A percentile compares a stretch with the other conserved stretches of the same genome.
phyloP scores from a whole-genome alignment of 2,888 invertebrate genomes.

The Pseudococcus jackbeardsleyi region DNA sequence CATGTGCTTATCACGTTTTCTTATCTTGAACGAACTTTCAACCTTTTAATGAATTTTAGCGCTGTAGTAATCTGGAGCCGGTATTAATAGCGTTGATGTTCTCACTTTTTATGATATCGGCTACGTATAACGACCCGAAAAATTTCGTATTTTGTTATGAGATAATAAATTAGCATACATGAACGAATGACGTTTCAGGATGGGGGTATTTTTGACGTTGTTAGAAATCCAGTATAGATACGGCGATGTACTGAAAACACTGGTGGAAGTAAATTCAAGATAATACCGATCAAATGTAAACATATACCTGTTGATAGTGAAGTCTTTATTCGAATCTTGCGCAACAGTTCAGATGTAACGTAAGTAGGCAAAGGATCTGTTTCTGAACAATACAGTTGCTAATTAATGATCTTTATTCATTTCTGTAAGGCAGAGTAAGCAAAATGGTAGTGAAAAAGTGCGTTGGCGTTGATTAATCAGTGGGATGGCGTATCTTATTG shows the following conservation, averaged over 20 bases:
- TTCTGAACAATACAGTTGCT: neutral
- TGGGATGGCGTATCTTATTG: neutral
- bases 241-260: neutral
- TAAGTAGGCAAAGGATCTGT: neutral
- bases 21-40: constrained; percentile 18
- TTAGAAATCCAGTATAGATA: neutral
- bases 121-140: neutral
- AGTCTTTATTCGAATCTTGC: neutral
- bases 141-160: neutral
- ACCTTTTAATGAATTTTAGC: constrained; percentile 25
- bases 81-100: neutral
- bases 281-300: neutral
- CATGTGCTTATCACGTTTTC: constrained; percentile 22
- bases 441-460: neutral
- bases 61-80: constrained; percentile 27
- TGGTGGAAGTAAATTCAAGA: neutral
- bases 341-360: neutral
- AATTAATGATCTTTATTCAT: neutral
- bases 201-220: neutral
- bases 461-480: constrained; percentile 10
- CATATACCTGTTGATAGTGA: neutral
- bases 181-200: neutral
- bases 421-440: neutral
- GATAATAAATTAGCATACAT: neutral
- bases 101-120: neutral